Evolutionary conservation across 2,113 vertebrate species (phyloP), one percentile per base, ranked within the genome.

Genomic region (Loxodonta africana): DNA sequence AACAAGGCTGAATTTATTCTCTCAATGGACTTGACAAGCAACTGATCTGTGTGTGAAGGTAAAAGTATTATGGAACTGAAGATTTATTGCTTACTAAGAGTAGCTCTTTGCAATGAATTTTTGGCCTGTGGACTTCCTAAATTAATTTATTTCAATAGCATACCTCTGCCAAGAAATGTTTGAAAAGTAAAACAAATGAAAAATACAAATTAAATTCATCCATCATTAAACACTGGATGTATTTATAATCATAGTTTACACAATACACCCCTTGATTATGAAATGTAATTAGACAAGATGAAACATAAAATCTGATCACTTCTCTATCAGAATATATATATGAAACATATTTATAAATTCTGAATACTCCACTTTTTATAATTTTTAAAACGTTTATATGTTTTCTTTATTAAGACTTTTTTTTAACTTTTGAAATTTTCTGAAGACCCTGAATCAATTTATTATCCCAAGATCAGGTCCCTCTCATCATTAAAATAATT

Each of bases 61-160:
- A 65, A 93, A 97, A 96, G 37, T 89, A 96, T 65, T 86, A 14
- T 73, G 94, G 78, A 53, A 77, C 2, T 69, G 28, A 77, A 97
- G 78, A 96, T 89, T 76, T 69, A 77, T 88, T 86, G 73, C 10
- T 65, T 88, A 77, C 2, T 26, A 63, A 48, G 11, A 48, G 6
- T 17, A 83, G 4, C 81, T 26, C 82, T 17, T 94, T 60, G 69
- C 53, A 91, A 88, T 89, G 23, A 2, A 53, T 88, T 77, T 95
- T 84, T 83, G 14, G 23, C 41, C 33, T 94, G 89, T 93, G 37
- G 30, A 30, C 12, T 96, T 91, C 90, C 88, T 82, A 84, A 97
- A 80, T 84, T 87, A 90, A 83, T 91, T 92, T 88, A n/a, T 2
- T 67, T 90, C n/a, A 90, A 23, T n/a, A 73, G 48, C 95, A 77